Evolutionary conservation across 2,113 vertebrate species (phyloP), one percentile per base, ranked within the genome.

Genomic region (Grallaria varia): DNA sequence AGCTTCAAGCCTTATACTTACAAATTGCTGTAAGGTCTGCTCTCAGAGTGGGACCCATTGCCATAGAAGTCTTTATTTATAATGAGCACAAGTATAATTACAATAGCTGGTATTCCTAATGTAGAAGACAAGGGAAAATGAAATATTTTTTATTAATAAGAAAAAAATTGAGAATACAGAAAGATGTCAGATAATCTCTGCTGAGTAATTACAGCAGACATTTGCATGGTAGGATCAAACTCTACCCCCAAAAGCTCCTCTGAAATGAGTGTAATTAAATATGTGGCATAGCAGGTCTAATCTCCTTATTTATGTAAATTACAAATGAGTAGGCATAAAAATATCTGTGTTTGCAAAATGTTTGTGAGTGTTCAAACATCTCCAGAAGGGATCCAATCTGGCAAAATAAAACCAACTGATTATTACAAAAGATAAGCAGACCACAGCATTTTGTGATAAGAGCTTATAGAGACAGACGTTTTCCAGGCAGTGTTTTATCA

Each of bases 21-120:
- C 99, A 99, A 99, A 55, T 62, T 56, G 31, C 96, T 91, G 28
- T 86, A 73, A 35, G 96, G 56, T 45, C 78, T 81, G 60, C n/a
- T 79, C 55, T 45, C 86, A 5, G 71, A 35, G 28, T 62, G 27
- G 5, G 30, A 27, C 78, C 24, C 12, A 59, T n/a, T 92, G 40
- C 99, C 99, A 33, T 99, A 99, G 24, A 96, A 97, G 79, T 98
- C 97, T 95, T 94, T 98, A 67, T 98, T 97, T 92, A 98, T 97
- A 72, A 88, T 94, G 50, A 99, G 94, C 63, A 99, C 96, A 60
- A 98, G 42, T 64, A 92, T 93, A 85, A 99, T 98, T 20, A 98
- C 87, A 47, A 98, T 28, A 44, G 98, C 97, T 93, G 99, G 99
- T 64, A 99, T 72, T 95, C 99, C 99, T 99, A 96, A 73, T 68